Conservation (phyloP, 2,888 invertebrate species). For the Graphium colonna region DNA sequence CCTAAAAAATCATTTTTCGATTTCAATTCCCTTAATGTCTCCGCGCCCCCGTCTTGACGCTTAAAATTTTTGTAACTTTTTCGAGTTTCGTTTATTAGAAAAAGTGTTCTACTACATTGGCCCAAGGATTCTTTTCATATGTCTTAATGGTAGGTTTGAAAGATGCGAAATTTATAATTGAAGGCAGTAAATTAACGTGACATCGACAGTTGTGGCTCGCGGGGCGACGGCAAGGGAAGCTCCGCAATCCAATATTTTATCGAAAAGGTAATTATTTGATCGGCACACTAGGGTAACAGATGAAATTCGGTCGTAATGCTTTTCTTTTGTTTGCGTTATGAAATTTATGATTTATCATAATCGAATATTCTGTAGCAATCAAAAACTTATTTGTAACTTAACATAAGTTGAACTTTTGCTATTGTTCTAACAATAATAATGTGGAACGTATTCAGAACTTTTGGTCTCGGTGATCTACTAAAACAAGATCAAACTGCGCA, state of each 20-base stretch:
- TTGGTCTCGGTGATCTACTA: neutral
- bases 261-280: constrained; percentile 74
- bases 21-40: neutral
- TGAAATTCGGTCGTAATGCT: constrained; percentile 47
- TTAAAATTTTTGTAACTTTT: neutral
- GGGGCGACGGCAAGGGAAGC: constrained; percentile 47
- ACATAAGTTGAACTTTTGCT: neutral
- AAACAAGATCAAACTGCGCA: no score
- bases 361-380: neutral
- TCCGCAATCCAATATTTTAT: constrained; percentile 68
- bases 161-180: constrained; percentile 78
- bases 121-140: neutral
- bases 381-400: neutral
- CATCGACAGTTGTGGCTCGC: constrained; percentile 77
- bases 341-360: constrained; percentile 49
- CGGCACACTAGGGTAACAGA: constrained; percentile 55
- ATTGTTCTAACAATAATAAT: neutral
- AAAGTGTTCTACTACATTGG: neutral
- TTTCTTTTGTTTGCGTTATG: constrained; percentile 47
- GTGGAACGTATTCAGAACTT: neutral
- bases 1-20: neutral
- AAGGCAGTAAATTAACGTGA: constrained; percentile 80
- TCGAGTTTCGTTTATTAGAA: neutral
- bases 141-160: constrained; percentile 24
- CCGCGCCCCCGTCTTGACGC: neutral